Evolutionary conservation across 2,888 invertebrate species (phyloP).

Genomic region (Folsomia manolachei): DNA sequence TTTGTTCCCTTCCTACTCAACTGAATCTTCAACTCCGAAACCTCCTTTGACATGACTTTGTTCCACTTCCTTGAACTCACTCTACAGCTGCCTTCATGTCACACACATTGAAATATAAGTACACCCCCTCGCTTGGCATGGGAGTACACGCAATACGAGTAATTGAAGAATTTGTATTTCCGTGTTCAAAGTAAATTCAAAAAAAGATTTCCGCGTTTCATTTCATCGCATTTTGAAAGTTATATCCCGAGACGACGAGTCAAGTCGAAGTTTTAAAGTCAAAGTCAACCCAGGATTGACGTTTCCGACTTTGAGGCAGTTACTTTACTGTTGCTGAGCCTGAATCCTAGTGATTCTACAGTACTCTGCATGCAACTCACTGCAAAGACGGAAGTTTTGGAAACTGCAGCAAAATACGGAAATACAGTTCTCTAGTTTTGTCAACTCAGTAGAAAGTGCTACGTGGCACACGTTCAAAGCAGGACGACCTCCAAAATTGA

Average conservation of each 20-base stretch:
- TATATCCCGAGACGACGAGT: background rate
- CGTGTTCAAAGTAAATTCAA: background rate
- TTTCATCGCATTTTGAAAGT: background rate
- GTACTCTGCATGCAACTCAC: background rate
- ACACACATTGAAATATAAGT: background rate
- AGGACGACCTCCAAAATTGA: background rate
- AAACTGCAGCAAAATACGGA: background rate
- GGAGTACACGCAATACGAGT: background rate
- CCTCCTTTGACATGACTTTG: constrained; percentile 12
- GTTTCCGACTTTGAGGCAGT: constrained; percentile 1
- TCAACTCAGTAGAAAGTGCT: background rate
- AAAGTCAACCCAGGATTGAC: background rate
- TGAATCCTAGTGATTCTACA: no score
- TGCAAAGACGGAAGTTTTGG: background rate
- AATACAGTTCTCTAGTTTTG: no score
- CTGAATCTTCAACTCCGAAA: background rate
- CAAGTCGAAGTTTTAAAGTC: background rate
- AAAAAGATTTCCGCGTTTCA: background rate
- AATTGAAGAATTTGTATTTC: background rate
- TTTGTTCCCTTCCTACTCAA: background rate
- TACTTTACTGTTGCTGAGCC: background rate
- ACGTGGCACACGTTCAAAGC: background rate
- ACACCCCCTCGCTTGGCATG: background rate
- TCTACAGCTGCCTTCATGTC: background rate
- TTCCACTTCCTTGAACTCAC: background rate